Conservation (phyloP, 2,888 invertebrate genomes). For the Gisinianus flammeolus region DNA sequence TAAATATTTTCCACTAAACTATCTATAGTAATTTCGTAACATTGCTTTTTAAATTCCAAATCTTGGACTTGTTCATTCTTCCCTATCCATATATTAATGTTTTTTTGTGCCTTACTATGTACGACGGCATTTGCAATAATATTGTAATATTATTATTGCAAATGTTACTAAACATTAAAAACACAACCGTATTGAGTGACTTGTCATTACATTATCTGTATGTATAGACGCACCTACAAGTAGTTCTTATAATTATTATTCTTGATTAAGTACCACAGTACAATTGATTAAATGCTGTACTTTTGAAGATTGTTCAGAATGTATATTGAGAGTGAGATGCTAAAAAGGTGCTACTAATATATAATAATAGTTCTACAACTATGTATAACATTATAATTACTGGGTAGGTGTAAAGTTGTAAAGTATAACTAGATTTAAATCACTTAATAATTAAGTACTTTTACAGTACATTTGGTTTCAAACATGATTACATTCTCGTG, state of each 20-base stretch:
- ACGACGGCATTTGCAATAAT: background rate
- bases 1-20: too few species aligned
- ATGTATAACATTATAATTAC: too few species aligned
- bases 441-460: too few species aligned
- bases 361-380: too few species aligned
- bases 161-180: background rate
- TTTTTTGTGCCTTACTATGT: too few species aligned
- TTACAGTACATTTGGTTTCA: too few species aligned
- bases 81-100: too few species aligned
- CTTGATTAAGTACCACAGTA: background rate
- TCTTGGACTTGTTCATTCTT: background rate
- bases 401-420: too few species aligned
- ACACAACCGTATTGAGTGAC: constrained; percentile 26
- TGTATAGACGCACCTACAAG: background rate
- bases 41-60: too few species aligned
- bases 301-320: background rate
- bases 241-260: background rate
- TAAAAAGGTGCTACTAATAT: background rate
- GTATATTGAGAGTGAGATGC: background rate
- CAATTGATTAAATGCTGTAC: background rate
- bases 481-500: too few species aligned
- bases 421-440: too few species aligned
- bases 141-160: background rate
- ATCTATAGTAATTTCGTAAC: too few species aligned
- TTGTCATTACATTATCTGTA: background rate